Conservation (phyloP, 2,113 vertebrate species). For the Strix aluco region DNA sequence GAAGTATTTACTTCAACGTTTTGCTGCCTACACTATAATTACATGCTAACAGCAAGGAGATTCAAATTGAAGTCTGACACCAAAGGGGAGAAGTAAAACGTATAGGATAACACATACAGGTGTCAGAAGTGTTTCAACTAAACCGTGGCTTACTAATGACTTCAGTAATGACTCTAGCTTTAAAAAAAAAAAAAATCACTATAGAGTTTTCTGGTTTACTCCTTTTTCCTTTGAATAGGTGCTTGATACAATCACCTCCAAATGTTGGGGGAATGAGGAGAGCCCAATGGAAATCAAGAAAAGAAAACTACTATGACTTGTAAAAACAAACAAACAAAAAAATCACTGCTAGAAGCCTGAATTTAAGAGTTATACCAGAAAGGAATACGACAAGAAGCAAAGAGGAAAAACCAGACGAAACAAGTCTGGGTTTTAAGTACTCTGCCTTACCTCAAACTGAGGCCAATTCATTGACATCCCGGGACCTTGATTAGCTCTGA, state of each 20-base stretch:
- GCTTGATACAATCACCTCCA: background rate
- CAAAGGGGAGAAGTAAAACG: background rate
- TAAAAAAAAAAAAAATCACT: background rate
- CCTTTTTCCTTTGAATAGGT: background rate
- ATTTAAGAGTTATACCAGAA: background rate
- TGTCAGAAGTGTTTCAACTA: background rate
- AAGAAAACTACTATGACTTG: background rate
- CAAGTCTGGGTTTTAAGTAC: background rate
- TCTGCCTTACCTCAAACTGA: constrained; percentile 90
- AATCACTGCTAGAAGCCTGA: background rate
- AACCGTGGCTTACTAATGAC: background rate
- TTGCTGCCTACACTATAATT: background rate
- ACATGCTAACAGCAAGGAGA: background rate
- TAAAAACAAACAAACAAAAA: background rate
- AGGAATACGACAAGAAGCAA: background rate
- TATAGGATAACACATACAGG: background rate
- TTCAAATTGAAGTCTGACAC: background rate
- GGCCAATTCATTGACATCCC: constrained; percentile 99
- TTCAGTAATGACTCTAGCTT: background rate
- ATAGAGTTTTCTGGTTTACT: background rate
- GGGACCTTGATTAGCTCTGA: constrained; percentile 89
- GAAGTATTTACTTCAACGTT: background rate
- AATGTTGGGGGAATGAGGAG: background rate
- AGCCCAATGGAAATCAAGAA: background rate
- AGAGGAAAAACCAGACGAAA: background rate